Evolutionary conservation across 1,140 invertebrate genomes (phyloP), one percentile per base, ranked within the genome.

Genomic region (Drosophila bifasciata): DNA sequence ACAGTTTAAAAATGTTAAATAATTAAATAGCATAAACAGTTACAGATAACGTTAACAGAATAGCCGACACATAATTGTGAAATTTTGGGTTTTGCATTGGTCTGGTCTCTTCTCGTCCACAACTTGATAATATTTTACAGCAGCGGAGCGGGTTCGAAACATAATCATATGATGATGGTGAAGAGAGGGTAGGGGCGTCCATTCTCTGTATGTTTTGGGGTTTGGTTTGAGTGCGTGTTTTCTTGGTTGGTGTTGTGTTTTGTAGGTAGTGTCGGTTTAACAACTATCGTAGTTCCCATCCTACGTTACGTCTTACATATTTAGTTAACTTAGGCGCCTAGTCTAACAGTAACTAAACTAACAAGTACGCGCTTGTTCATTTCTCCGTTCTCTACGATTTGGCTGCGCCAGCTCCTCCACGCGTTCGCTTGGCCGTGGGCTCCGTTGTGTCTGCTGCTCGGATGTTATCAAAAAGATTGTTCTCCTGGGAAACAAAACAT

Each of bases 251-350:
- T 73, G 63, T 67, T 51, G 56, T 50, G 36, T 36, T 51, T 75
- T 72, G 76, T 76, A 71, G 79, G 78, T 66, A 45, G 53, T 70
- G 60, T 83, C 50, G 75, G 76, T 85, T 75, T 75, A 75, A 73
- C 70, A 73, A 73, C 70, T 75, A 74, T 75, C 43, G 72, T 75
- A 59, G 62, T 56, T 75, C 43, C 32, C 61, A 11, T 58, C 60
- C 46, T 53, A 75, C 70, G 32, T 36, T 83, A 75, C 76, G 58
- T 44, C 81, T 86, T 86, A 86, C 58, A 86, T 81, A 86, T 88
- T 88, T 86, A 86, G 77, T 85, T 85, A 86, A 86, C 81, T 86
- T 86, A 86, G 62, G 81, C 60, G 50, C 68, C 77, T 86, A 83
- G 19, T 60, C 79, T 83, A 83, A 69, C 49, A 83, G 43, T 68